These are phyloP conservation scores for Ephydatia muelleri DNA, from an alignment of 37 sponge, comb jelly and placozoan species.

Conservation along the genomic window DNA sequence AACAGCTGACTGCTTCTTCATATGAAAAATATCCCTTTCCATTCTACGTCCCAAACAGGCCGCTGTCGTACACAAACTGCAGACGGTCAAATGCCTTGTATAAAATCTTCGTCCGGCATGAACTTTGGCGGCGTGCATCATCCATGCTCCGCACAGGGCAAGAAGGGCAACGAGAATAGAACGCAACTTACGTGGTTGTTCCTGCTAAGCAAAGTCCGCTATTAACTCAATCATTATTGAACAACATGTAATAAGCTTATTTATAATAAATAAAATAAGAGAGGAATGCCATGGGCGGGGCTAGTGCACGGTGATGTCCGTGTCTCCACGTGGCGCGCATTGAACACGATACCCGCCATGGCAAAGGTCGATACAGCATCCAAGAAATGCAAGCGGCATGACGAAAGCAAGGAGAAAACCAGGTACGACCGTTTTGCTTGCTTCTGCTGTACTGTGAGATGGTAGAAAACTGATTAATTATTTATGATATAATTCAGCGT, in stretches of 20 bases:
- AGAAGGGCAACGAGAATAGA: neutral
- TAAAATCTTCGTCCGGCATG: neutral
- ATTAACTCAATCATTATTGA: neutral
- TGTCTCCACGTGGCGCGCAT: neutral
- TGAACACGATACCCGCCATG: neutral
- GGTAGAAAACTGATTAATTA: neutral
- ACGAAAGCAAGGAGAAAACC: neutral
- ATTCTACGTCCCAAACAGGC: neutral
- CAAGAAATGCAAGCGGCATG: neutral
- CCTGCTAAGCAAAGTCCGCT: neutral
- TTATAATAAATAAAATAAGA: neutral
- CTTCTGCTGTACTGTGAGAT: neutral
- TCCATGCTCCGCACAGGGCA: no score
- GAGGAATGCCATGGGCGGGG: neutral
- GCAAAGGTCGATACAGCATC: neutral
- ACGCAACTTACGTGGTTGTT: neutral
- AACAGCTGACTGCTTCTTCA: constrained; percentile 25
- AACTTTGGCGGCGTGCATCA: neutral
- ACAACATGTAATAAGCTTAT: neutral
- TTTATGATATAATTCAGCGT: neutral
- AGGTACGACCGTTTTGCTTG: neutral
- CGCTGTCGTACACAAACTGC: neutral
- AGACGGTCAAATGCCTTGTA: no score
- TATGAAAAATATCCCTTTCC: neutral
- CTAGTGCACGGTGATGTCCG: neutral